Conservation (phyloP, 2,888 invertebrate genomes). For the Zaprionus lineosus region DNA sequence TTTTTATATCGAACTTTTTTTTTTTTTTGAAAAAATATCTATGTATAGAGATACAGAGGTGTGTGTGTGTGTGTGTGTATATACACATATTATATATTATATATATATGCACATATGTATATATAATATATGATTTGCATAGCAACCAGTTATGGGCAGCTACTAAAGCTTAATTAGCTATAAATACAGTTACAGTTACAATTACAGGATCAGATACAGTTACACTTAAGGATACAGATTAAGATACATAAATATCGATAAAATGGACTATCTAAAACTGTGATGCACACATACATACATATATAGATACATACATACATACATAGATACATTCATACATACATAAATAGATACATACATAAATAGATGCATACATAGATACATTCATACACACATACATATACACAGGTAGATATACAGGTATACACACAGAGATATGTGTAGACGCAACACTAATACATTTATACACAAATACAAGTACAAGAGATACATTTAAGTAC, state of each 20-base stretch:
- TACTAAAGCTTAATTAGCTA: conserved; percentile 4
- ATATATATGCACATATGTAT: conserved; percentile 21
- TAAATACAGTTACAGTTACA: too few species aligned
- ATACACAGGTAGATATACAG: conserved; percentile 2
- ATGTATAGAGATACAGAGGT: background rate
- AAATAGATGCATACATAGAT: conserved; percentile 40
- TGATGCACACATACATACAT: conserved; percentile 4
- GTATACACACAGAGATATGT: too few species aligned
- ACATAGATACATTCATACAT: conserved; percentile 13
- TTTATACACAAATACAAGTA: conserved; percentile 15
- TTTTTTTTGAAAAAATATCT: background rate
- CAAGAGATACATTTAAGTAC: conserved; percentile 30
- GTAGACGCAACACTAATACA: too few species aligned
- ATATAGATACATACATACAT: conserved; percentile 9
- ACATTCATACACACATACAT: conserved; percentile 42
- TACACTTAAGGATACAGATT: conserved; percentile 12
- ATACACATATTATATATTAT: conserved; percentile 5
- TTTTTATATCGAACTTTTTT: conserved; percentile 5
- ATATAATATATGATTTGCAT: conserved; percentile 36
- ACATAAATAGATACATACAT: conserved; percentile 17
- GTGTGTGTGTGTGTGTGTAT: too few species aligned
- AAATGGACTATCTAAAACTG: conserved; percentile 38
- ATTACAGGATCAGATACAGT: too few species aligned
- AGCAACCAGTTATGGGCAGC: conserved; percentile 3
- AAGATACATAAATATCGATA: conserved; percentile 24